Percentiles rank a stretch among this genome's conserved stretches.
phyloP scores from a whole-genome alignment of 2,888 invertebrate species.

The Catocala nupta region DNA sequence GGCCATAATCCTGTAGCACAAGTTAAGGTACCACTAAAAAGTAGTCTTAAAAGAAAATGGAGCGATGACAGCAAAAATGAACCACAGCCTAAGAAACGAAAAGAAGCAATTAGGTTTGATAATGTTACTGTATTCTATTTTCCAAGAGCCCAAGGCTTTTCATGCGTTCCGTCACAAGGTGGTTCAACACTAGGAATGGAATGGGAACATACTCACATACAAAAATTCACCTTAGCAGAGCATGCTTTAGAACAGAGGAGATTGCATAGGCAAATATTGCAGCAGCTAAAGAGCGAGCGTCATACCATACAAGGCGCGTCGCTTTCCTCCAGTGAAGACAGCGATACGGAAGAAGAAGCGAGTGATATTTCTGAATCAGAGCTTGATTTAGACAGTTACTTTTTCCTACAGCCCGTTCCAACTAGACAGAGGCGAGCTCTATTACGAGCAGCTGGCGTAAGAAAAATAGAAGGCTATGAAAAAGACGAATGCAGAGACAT shows the following conservation, averaged over 20 bases:
- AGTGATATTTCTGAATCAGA: conserved; percentile 94
- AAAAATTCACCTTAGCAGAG: conserved; percentile 94
- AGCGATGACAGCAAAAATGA: conserved; percentile 76
- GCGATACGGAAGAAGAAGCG: conserved; percentile 94
- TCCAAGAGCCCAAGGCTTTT: conserved; percentile 96
- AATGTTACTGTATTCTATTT: conserved; percentile 98
- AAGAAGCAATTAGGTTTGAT: conserved; percentile 95
- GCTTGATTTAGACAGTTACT: conserved; percentile 95
- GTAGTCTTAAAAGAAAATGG: conserved; percentile 90
- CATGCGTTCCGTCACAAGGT: conserved; percentile 96
- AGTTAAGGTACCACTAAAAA: conserved; percentile 71
- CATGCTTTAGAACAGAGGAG: conserved; percentile 96
- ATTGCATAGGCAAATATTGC: conserved; percentile 93
- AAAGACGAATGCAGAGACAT: conserved; percentile 98
- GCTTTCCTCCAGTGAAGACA: conserved; percentile 93
- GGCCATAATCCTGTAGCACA: conserved; percentile 51
- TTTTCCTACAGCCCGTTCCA: conserved; percentile 96
- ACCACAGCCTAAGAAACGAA: conserved; percentile 88
- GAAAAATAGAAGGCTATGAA: conserved; percentile 97
- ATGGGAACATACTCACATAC: conserved; percentile 89
- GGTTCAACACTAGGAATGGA: conserved; percentile 98
- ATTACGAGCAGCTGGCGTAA: conserved; percentile 96
- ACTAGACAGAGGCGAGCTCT: conserved; percentile 96
- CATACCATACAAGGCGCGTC: conserved; percentile 85
- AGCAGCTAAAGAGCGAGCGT: conserved; percentile 91